Evolutionary conservation across 2,797 vertebrate species (phyloP), one percentile per base, ranked within the genome.

Genomic region (Steatocranus sp.): DNA sequence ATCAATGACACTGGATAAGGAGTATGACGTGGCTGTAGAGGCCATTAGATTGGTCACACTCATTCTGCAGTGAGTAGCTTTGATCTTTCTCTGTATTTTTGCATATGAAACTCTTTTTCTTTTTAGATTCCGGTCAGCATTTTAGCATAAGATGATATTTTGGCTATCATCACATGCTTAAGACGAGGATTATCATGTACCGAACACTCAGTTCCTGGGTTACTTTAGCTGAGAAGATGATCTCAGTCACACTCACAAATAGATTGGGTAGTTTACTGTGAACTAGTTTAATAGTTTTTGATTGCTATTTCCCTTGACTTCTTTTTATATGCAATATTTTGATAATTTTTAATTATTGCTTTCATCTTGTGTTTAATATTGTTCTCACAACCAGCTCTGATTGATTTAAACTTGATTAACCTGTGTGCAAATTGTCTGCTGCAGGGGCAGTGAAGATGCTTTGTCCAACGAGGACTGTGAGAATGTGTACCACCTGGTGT

Each of bases 1-100:
- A 84, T 99, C 98, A 43, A 99, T 99, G 99, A 99, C 99, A 7
- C 96, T 99, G 91, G 99, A 99, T 94, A 99, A 99, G 92, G 99
- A 99, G 91, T 99, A 99, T 1, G 99, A 99, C 17, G 99, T 99
- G 1, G 99, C 98, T 4, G 99, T 99, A 87, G 99, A 99, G 95
- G 99, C 98, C 84, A 99, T 99, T 90, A 95, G 98, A 91, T 96
- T 99, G 92, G 98, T 99, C 87, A 99, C 98, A 1, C 96, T 99
- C 87, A 99, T 99, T 92, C 96, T 99, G 85, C 98, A 99, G 99
- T 99, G 92, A 98, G 98, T 98, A 82, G 81, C 43, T 76, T 53
- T 15, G 20, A 38, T 48, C 6, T 17, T 36, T 49, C 1, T 14
- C 15, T 51, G 11, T 18, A 8, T 66, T 14, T 75, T 20, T 49